phyloP scores from a whole-genome alignment of 2,797 vertebrate genomes.

The Dendrocincla fuliginosa region DNA sequence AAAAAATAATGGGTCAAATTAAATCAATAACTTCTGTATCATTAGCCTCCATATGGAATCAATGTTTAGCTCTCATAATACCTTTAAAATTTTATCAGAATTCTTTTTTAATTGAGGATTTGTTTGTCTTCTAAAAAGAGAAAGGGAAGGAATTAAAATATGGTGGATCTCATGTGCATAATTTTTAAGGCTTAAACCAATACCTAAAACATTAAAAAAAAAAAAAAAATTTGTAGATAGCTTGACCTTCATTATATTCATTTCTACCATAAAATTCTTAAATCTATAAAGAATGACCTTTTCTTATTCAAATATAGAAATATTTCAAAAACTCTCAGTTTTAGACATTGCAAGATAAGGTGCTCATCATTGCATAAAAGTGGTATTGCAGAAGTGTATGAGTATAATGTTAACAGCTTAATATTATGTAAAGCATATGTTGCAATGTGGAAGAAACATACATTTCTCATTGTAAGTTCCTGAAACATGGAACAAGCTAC shows the following conservation, averaged over 20 bases:
- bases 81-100: not conserved
- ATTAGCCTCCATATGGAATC: not conserved
- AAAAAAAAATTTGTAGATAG: slow-evolving; percentile 52
- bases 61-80: not conserved
- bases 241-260: slow-evolving; percentile 71
- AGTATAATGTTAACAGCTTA: not conserved
- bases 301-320: slow-evolving; percentile 65
- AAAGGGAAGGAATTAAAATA: not conserved
- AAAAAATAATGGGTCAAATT: not conserved
- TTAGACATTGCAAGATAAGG: not conserved
- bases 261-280: slow-evolving; percentile 70
- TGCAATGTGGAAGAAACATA: not conserved
- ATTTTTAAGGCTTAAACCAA: slow-evolving; percentile 64
- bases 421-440: not conserved
- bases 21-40: not conserved
- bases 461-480: not conserved
- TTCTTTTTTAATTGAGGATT: not conserved
- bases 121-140: not conserved
- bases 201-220: slow-evolving; percentile 56
- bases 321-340: slow-evolving; percentile 45
- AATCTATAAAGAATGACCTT: slow-evolving; percentile 70
- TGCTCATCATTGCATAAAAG: not conserved
- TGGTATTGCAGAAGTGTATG: not conserved
- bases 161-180: slow-evolving; percentile 17
- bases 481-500: not conserved